A percentile compares a stretch with the other conserved stretches of the same genome.
Evolutionary conservation across 2,113 vertebrate species (phyloP).

Genomic region (Lanius collurio): DNA sequence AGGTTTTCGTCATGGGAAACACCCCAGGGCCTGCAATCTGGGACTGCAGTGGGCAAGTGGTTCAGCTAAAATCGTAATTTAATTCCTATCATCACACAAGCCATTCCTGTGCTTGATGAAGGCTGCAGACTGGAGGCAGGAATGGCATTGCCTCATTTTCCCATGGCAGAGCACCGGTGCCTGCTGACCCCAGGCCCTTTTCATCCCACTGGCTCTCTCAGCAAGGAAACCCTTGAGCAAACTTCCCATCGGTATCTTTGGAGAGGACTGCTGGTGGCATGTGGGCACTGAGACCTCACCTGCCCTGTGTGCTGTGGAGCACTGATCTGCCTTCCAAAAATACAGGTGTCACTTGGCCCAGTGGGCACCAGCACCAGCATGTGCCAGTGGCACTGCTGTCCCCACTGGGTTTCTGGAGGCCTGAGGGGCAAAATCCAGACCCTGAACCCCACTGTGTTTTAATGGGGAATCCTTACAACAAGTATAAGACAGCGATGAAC

Average conservation of each 20-base stretch:
- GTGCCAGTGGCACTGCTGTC: accelerated
- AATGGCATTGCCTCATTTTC: not conserved
- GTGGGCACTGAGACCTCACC: accelerated
- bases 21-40: not conserved
- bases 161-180: accelerated
- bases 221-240: not conserved
- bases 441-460: not conserved
- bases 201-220: accelerated
- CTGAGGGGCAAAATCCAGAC: accelerated
- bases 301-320: accelerated
- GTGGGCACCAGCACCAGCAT: accelerated
- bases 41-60: not conserved
- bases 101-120: not conserved
- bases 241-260: accelerated
- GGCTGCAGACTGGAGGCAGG: not conserved
- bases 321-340: not conserved
- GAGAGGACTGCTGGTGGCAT: not conserved
- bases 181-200: not conserved
- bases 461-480: too few relatives aligned
- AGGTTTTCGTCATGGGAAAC: not conserved
- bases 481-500: too few relatives aligned
- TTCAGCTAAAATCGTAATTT: not conserved
- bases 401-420: accelerated
- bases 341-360: accelerated
- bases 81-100: not conserved